A percentile compares a stretch with the other conserved stretches of the same genome.
Evolutionary conservation across 2,113 vertebrate species (phyloP).

Genomic region (Budorcas taxicolor): DNA sequence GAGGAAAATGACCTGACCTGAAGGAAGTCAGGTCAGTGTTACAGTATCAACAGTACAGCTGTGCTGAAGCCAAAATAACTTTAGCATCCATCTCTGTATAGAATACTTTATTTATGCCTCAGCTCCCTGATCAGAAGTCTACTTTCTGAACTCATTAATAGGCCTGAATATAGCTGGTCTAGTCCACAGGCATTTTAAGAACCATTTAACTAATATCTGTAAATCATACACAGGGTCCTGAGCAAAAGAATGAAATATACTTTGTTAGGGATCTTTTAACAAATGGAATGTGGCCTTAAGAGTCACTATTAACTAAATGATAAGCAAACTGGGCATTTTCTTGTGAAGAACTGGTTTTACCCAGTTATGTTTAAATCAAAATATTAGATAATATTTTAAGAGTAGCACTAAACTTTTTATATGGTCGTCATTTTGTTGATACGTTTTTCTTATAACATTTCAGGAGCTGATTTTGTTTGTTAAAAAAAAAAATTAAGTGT

Average conservation of each 20-base stretch:
- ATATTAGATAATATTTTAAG: neutral
- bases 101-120: neutral
- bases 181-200: neutral
- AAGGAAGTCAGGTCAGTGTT: neutral
- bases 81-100: neutral
- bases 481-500: neutral
- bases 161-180: neutral
- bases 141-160: neutral
- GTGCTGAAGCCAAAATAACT: neutral
- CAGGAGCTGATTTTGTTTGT: neutral
- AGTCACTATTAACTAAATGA: neutral
- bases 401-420: neutral
- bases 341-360: neutral
- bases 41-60: accelerated
- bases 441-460: neutral
- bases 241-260: neutral
- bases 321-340: neutral
- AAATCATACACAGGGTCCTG: neutral
- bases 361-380: neutral
- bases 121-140: neutral
- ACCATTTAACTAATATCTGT: neutral
- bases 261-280: neutral
- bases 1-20: neutral
- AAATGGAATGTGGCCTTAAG: neutral
- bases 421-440: neutral